Conservation (phyloP, 2,113 vertebrate species). For the Rutilus rutilus region DNA sequence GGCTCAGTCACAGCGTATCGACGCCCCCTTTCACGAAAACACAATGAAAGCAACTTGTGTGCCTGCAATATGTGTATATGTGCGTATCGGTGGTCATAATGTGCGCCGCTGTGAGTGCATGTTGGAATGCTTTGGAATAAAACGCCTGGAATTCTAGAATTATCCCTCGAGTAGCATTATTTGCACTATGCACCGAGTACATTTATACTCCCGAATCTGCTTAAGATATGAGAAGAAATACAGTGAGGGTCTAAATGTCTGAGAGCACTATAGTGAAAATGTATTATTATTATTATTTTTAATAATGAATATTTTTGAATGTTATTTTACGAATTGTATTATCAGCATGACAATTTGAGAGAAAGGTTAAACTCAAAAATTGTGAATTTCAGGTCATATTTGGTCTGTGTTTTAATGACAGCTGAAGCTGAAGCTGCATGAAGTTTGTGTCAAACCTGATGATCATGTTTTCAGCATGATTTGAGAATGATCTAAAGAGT, state of each 20-base stretch:
- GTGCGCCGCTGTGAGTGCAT: constrained; percentile 1
- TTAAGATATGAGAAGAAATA: background rate
- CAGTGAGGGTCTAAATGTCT: background rate
- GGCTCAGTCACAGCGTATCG: constrained; percentile 63
- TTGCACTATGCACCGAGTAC: background rate
- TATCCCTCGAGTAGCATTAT: background rate
- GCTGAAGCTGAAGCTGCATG: too few species aligned
- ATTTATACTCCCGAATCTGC: background rate
- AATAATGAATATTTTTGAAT: too few species aligned
- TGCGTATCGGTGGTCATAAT: background rate
- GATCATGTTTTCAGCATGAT: background rate
- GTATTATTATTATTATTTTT: background rate
- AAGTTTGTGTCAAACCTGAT: background rate
- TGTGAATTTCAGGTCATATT: background rate
- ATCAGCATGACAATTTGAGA: background rate
- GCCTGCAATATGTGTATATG: constrained; percentile 30
- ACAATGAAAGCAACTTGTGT: constrained; percentile 66
- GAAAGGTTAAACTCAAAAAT: background rate
- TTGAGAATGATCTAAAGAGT: background rate
- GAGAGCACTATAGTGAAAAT: background rate
- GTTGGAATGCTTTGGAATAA: constrained; percentile 1
- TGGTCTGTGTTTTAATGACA: background rate
- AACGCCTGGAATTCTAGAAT: background rate
- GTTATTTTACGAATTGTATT: background rate
- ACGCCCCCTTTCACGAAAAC: constrained; percentile 67